A percentile compares a stretch with the other conserved stretches of the same genome.
Evolutionary conservation across 2,888 invertebrate species (phyloP).

Genomic region (Tenthredo notha): DNA sequence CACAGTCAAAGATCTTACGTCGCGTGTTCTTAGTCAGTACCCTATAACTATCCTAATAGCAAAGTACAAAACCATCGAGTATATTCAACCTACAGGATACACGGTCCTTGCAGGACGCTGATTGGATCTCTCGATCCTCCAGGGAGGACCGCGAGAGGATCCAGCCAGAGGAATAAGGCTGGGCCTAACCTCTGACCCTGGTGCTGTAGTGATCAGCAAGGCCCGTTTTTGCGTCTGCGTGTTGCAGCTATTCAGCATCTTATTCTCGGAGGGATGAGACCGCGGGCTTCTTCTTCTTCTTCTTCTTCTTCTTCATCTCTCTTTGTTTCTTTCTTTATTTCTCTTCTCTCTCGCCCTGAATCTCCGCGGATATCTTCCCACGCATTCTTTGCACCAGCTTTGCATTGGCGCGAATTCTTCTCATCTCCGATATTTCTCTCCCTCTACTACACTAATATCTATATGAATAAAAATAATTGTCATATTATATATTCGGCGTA

Average conservation of each 20-base stretch:
- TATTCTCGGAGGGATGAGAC: not conserved
- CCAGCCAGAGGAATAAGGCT: constrained; percentile 73
- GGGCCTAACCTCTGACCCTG: constrained; percentile 76
- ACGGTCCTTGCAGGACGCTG: constrained; percentile 10
- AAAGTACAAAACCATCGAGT: not conserved
- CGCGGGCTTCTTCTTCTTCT: constrained; percentile 53
- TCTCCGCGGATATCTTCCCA: constrained; percentile 37
- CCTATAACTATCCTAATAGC: not conserved
- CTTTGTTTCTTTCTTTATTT: constrained; percentile 51
- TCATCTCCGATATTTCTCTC: not conserved
- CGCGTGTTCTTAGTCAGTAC: no score
- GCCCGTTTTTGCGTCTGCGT: constrained; percentile 45
- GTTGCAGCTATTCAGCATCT: constrained; percentile 33
- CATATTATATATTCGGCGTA: not conserved
- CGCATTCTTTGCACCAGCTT: not conserved
- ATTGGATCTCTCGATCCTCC: constrained; percentile 44
- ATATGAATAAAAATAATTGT: not conserved
- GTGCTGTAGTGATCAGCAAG: constrained; percentile 41
- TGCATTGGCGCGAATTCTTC: not conserved
- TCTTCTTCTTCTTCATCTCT: constrained; percentile 57
- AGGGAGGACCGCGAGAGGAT: constrained; percentile 62
- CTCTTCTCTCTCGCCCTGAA: constrained; percentile 52
- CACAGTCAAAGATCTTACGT: no score
- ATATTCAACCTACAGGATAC: not conserved
- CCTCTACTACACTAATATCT: not conserved